phyloP scores from a whole-genome alignment of 1,140 invertebrate genomes.

The Drosophila serrata region DNA sequence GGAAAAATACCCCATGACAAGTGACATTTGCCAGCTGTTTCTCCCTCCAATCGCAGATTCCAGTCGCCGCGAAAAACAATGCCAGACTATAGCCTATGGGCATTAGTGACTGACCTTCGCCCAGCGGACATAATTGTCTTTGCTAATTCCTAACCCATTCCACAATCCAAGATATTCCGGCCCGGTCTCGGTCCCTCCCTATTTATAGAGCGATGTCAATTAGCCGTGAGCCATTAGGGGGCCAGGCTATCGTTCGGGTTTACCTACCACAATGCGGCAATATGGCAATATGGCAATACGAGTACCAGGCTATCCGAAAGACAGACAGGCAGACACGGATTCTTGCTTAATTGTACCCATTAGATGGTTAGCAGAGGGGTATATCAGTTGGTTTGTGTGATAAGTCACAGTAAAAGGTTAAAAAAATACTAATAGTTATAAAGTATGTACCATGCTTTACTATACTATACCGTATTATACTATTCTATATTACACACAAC shows the following conservation, averaged over 20 bases:
- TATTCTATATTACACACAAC: no score
- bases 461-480: no score
- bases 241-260: constrained; percentile 17
- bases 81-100: constrained; percentile 13
- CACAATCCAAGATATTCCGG: constrained; percentile 1
- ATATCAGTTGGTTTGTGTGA: not conserved
- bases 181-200: not conserved
- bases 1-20: constrained; percentile 52
- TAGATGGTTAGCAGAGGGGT: not conserved
- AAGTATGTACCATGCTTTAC: no score
- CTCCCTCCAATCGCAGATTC: constrained; percentile 56
- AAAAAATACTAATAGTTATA: no score
- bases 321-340: constrained; percentile 37
- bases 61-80: constrained; percentile 37
- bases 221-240: constrained; percentile 71
- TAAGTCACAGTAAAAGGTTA: not conserved
- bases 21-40: constrained; percentile 77
- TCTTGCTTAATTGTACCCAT: constrained; percentile 62
- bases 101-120: constrained; percentile 66
- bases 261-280: constrained; percentile 43
- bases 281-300: constrained; percentile 16
- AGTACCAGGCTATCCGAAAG: constrained; percentile 8
- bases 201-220: constrained; percentile 69
- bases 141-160: constrained; percentile 52
- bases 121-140: constrained; percentile 46